Base-by-base conservation (phyloP, 2,888 invertebrate genomes). In the Scrobipalpa atriplicella region DNA sequence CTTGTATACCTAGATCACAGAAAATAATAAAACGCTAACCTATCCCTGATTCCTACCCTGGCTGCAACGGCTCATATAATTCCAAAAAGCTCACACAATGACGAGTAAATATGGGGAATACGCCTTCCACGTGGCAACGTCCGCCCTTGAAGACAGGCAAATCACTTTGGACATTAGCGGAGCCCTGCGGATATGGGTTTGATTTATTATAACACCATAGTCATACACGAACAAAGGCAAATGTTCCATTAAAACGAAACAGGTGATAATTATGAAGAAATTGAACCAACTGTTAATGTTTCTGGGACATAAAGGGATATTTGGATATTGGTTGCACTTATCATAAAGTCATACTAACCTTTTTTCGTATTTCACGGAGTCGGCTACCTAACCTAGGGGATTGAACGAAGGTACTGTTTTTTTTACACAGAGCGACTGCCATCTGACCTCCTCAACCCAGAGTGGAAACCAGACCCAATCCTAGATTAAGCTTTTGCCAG, bases 101-200 rank as follows among this genome's bases (percentile, higher is more conserved):
- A 65, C 63, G 67, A 56, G 65, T 66, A 69, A 71, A 54, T 68
- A 67, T 68, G 65, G 66, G 61, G 66, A 65, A 67, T 52, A 38
- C 51, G 61, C 29, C 5, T 29, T 29, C 58, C 36, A 56, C 62
- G 21, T 16, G 65, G 7, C 60, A 65, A 61, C 47, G 65, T 38
- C 56, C 47, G 47, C 47, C 60, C 52, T 65, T 51, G 47, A 36
- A 43, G 63, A 10, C 52, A 38, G 36, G 52, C 52, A 43, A 43
- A 67, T 67, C 69, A 67, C 63, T 64, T 64, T 36, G 29, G 16
- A 29, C 58, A 29, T 58, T 38, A 58, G n/a, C 29, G 19, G 29
- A 19, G 29, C 21, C 29, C 56, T 29, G 29, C 13, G n/a, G 56
- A 29, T n/a, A 29, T n/a, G 5, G 56, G 2, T 56, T 2, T 36